Evolutionary conservation across 2,113 vertebrate species (phyloP).

Genomic region (Polypterus bichir): DNA sequence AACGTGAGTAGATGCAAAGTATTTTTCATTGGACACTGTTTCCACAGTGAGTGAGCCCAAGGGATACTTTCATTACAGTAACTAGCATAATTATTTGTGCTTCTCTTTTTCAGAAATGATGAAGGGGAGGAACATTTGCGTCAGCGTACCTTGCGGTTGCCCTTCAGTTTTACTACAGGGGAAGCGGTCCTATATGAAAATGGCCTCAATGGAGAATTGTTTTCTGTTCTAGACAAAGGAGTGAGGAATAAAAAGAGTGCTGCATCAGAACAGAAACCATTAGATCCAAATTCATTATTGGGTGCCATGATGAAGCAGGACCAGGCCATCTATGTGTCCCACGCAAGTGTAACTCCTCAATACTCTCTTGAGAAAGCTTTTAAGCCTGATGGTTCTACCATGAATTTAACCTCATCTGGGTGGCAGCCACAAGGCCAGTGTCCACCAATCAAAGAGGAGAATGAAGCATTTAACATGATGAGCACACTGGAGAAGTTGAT

Average conservation of each 20-base stretch:
- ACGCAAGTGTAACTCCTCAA: conserved; percentile 6
- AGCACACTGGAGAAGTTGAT: conserved; percentile 33
- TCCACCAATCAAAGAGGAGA: conserved; percentile 28
- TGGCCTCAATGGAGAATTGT: conserved; percentile 34
- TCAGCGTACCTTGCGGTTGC: conserved; percentile 48
- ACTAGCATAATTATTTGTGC: background rate
- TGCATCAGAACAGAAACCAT: background rate
- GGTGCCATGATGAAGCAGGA: conserved; percentile 55
- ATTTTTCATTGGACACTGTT: too few relatives aligned
- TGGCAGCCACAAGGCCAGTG: conserved; percentile 16
- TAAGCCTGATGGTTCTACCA: conserved; percentile 34
- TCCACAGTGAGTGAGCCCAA: too few relatives aligned
- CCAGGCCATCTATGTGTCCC: conserved; percentile 27
- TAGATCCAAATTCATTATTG: conserved; percentile 40
- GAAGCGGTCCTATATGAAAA: conserved; percentile 54
- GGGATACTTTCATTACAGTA: too few relatives aligned
- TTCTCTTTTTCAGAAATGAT: conserved; percentile 38
- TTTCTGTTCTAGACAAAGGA: conserved; percentile 13
- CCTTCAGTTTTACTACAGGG: conserved; percentile 54
- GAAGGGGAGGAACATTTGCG: conserved; percentile 61
- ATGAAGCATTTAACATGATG: conserved; percentile 23
- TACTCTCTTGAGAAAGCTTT: conserved; percentile 43
- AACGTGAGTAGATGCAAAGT: conserved; percentile 38
- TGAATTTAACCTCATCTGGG: conserved; percentile 26
- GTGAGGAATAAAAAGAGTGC: conserved; percentile 15